Evolutionary conservation across 2,113 vertebrate genomes (phyloP).

Genomic region (Tylochromis polylepis): DNA sequence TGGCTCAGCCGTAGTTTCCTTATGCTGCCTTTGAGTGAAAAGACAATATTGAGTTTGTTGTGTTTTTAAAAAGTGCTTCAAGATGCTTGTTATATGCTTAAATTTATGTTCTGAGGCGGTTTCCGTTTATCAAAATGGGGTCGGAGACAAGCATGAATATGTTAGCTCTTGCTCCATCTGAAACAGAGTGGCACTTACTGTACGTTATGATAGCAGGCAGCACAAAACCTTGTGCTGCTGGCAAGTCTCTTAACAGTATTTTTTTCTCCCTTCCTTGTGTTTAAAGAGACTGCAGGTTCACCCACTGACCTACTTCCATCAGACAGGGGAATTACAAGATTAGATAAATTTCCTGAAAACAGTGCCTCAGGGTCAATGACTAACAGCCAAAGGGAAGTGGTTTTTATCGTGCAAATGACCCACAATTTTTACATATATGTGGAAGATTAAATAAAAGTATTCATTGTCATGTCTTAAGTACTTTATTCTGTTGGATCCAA

Average conservation of each 20-base stretch:
- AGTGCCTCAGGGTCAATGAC: conserved; percentile 22
- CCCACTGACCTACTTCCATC: background rate
- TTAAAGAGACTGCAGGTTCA: background rate
- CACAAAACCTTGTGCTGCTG: background rate
- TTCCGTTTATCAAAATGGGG: background rate
- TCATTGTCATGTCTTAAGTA: background rate
- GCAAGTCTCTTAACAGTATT: background rate
- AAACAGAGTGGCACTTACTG: background rate
- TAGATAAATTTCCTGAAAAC: background rate
- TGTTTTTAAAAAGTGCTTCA: conserved; percentile 21
- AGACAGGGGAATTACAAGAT: background rate
- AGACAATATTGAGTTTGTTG: background rate
- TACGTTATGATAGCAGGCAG: background rate
- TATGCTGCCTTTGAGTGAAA: background rate
- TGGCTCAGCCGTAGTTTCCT: background rate
- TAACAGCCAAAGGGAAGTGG: background rate
- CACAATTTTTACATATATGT: conserved; percentile 6
- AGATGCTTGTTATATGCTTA: conserved; percentile 3
- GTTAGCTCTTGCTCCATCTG: background rate
- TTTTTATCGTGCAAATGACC: conserved; percentile 24
- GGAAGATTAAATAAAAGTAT: conserved; percentile 36
- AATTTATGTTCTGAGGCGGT: background rate
- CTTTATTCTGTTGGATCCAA: background rate
- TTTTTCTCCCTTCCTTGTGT: background rate
- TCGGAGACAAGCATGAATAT: background rate